Evolutionary conservation across 2,797 vertebrate species (phyloP).

Genomic region (Muscicapa striata): DNA sequence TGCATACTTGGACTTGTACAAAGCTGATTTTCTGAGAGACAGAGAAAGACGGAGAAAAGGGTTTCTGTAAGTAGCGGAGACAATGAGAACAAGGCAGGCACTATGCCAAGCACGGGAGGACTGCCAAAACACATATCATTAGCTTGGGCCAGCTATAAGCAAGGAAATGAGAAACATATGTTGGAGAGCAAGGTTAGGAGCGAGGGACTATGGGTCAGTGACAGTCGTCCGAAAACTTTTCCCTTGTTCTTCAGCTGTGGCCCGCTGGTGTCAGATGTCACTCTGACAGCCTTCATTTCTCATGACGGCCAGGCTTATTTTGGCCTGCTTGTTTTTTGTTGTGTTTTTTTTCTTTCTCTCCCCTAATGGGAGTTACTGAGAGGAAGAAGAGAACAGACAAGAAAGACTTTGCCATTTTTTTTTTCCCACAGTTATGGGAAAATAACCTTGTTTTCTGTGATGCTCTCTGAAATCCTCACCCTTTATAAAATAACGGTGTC

Average conservation of each 20-base stretch:
- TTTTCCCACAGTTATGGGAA: constrained; percentile 91
- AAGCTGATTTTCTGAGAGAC: constrained; percentile 76
- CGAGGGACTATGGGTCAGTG: constrained; percentile 82
- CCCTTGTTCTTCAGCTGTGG: constrained; percentile 82
- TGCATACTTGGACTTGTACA: constrained; percentile 80
- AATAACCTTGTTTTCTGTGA: constrained; percentile 89
- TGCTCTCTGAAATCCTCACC: constrained; percentile 87
- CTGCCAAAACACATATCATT: constrained; percentile 83
- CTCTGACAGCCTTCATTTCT: constrained; percentile 77
- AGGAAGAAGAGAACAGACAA: constrained; percentile 64
- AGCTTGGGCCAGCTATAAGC: constrained; percentile 83
- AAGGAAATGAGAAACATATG: constrained; percentile 86
- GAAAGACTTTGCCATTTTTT: constrained; percentile 52
- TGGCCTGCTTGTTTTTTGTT: constrained; percentile 45
- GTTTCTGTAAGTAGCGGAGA: constrained; percentile 83
- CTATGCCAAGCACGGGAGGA: constrained; percentile 79
- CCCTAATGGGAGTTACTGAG: constrained; percentile 67
- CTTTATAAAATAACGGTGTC: constrained; percentile 82
- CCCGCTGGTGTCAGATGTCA: constrained; percentile 82
- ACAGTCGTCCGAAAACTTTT: constrained; percentile 79
- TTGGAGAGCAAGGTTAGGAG: constrained; percentile 80
- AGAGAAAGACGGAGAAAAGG: constrained; percentile 76
- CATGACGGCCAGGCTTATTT: constrained; percentile 73
- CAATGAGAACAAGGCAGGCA: constrained; percentile 86
- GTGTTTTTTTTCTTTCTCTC: constrained; percentile 19